Percentiles rank a stretch among this genome's conserved stretches.
Evolutionary conservation across 2,113 vertebrate genomes (phyloP).

Genomic region (Gymnobelideus leadbeateri): DNA sequence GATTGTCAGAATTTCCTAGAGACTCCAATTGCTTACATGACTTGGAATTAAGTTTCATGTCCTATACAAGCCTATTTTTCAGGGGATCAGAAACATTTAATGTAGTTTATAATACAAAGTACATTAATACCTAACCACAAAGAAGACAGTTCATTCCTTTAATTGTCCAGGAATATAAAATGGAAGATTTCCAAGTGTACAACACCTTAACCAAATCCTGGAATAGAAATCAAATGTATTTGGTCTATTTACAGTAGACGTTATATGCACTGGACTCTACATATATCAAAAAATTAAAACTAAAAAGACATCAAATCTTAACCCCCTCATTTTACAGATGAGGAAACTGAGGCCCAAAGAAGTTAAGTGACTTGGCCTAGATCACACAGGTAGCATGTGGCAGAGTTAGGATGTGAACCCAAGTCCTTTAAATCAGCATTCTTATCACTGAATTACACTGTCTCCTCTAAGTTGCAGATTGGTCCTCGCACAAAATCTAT

Average conservation of each 20-base stretch:
- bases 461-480: background rate
- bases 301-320: background rate
- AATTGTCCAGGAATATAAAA: background rate
- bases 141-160: background rate
- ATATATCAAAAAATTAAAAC: background rate
- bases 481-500: background rate
- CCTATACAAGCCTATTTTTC: constrained; percentile 10
- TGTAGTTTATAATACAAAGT: background rate
- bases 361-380: background rate
- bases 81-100: constrained; percentile 38
- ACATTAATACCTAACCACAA: background rate
- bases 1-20: background rate
- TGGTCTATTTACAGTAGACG: background rate
- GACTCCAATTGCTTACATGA: background rate
- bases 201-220: background rate
- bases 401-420: background rate
- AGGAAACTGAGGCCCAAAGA: background rate
- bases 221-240: background rate
- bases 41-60: constrained; percentile 36
- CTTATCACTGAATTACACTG: background rate
- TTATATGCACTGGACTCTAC: background rate
- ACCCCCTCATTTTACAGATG: background rate
- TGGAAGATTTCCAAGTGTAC: background rate
- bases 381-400: background rate
- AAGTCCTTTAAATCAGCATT: background rate